Evolutionary conservation across 1,140 invertebrate genomes (phyloP).

Genomic region (Pinna nobilis): DNA sequence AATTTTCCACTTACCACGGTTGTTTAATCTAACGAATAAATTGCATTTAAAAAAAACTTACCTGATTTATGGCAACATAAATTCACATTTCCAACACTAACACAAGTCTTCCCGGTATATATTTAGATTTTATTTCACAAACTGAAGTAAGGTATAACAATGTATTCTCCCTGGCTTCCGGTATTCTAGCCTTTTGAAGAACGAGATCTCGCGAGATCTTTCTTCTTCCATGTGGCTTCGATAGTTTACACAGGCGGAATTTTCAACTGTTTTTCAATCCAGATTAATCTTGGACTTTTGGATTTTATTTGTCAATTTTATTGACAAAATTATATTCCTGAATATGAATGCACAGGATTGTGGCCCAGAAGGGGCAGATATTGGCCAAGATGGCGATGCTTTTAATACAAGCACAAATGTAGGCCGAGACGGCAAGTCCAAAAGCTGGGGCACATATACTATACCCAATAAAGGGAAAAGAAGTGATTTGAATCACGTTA

Average conservation of each 20-base stretch:
- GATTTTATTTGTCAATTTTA: neutral
- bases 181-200: neutral
- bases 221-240: conserved; percentile 9
- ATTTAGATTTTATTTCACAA: neutral
- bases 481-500: neutral
- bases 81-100: too few relatives aligned
- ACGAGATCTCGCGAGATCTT: conserved; percentile 7
- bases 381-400: neutral
- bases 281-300: neutral
- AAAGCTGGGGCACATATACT: neutral
- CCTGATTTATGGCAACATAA: too few relatives aligned
- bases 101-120: too few relatives aligned
- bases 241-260: neutral
- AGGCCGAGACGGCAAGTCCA: neutral
- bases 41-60: too few relatives aligned
- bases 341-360: neutral
- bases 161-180: conserved; percentile 7
- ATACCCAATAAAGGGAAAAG: neutral
- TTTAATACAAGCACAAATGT: too few relatives aligned
- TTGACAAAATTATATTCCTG: neutral
- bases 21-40: too few relatives aligned
- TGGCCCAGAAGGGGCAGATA: neutral
- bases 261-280: neutral
- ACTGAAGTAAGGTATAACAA: conserved; percentile 9
- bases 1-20: too few relatives aligned